Percentiles rank a stretch among this genome's conserved stretches.
These are phyloP conservation scores for Venustoraphidia nigricollis DNA, from an alignment of 2,888 invertebrate species.

Conservation along the genomic window DNA sequence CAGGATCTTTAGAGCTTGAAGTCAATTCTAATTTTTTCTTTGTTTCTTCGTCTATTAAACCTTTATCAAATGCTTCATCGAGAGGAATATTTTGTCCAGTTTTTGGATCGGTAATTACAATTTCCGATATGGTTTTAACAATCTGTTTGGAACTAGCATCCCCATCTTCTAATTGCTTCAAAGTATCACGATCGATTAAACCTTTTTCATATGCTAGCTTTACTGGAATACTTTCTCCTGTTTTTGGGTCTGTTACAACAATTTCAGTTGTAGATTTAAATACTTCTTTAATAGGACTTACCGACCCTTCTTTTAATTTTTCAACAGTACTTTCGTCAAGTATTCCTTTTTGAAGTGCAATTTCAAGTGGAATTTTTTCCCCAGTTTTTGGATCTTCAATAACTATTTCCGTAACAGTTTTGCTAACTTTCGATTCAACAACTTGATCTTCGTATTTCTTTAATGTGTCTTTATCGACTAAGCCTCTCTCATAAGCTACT, in stretches of 20 bases:
- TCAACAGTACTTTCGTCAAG: constrained; percentile 41
- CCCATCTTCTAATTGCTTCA: constrained; percentile 23
- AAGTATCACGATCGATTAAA: constrained; percentile 44
- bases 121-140: constrained; percentile 6
- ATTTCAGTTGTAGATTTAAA: constrained; percentile 28
- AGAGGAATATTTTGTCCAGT: constrained; percentile 35
- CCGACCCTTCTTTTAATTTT: constrained; percentile 19
- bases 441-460: constrained; percentile 34
- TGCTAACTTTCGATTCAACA: constrained; percentile 17
- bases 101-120: constrained; percentile 33
- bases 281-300: not conserved
- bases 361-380: constrained; percentile 52
- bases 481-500: constrained; percentile 62
- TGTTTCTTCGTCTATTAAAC: constrained; percentile 22
- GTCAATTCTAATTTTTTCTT: not conserved
- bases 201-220: constrained; percentile 69
- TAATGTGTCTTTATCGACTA: constrained; percentile 43
- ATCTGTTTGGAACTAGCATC: not conserved
- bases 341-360: constrained; percentile 61
- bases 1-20: constrained; percentile 12
- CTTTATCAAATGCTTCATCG: constrained; percentile 34
- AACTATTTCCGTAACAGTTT: constrained; percentile 16
- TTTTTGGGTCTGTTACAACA: constrained; percentile 32
- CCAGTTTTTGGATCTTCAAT: constrained; percentile 35
- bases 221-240: constrained; percentile 45